Evolutionary conservation across 2,888 invertebrate species (phyloP).

Genomic region (Hydrotaea diabolus): DNA sequence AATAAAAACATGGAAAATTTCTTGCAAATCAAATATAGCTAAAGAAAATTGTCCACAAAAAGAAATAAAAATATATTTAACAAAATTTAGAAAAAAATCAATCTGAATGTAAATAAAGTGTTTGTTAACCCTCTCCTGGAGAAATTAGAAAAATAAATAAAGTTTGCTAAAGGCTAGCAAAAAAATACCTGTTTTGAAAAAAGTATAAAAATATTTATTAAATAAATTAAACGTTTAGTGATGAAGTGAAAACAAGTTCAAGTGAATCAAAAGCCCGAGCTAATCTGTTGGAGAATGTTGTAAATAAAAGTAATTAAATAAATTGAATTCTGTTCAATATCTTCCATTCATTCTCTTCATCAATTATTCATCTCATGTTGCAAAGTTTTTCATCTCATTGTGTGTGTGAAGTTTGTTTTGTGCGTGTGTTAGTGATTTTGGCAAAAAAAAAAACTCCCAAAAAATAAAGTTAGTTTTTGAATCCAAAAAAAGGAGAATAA

Average conservation of each 20-base stretch:
- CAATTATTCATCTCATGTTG: not conserved
- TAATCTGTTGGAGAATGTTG: not conserved
- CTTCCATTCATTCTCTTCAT: not conserved
- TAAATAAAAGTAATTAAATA: constrained; percentile 32
- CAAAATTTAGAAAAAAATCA: not conserved
- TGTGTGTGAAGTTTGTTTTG: constrained; percentile 1
- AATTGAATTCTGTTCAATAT: constrained; percentile 19
- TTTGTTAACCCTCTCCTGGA: not conserved
- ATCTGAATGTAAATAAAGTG: constrained; percentile 17
- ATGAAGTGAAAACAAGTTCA: not conserved
- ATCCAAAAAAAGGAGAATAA: not conserved
- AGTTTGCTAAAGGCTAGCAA: not conserved
- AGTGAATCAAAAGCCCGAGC: not conserved
- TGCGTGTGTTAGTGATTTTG: not conserved
- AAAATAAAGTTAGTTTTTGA: not conserved
- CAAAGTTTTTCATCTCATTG: not conserved
- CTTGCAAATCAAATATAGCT: constrained; percentile 13
- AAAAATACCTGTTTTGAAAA: constrained; percentile 2
- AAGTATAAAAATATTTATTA: constrained; percentile 5
- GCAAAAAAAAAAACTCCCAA: not conserved
- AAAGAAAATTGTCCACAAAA: constrained; percentile 23
- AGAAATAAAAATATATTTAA: constrained; percentile 29
- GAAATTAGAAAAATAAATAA: not conserved
- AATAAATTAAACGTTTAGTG: not conserved
- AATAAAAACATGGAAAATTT: not conserved